These are phyloP conservation scores for Hetaerina titia DNA, from an alignment of 2,888 invertebrate species.

Conservation along the genomic window DNA sequence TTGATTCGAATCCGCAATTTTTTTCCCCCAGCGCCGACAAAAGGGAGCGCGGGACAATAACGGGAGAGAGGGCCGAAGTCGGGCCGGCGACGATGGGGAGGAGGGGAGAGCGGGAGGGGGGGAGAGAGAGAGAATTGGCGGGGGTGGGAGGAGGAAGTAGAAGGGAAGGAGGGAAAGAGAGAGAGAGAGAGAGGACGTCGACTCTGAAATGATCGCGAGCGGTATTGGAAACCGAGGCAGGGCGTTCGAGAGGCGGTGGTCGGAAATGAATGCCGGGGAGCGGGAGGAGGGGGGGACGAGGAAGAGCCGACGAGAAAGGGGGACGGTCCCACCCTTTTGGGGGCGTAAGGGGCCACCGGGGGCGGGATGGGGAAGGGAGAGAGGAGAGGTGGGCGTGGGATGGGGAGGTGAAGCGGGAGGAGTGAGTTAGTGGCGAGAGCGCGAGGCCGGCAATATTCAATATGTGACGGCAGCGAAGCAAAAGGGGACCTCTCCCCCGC, in stretches of 20 bases:
- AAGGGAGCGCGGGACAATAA: conserved; percentile 10
- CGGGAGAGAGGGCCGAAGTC: background rate
- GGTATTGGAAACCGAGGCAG: conserved; percentile 11
- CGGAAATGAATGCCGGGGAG: background rate
- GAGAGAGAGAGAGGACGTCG: conserved; percentile 2
- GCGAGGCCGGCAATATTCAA: conserved; percentile 68
- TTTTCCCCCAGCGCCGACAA: background rate
- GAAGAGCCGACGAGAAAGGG: background rate
- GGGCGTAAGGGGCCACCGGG: background rate
- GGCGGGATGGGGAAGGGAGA: background rate
- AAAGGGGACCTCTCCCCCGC: conserved; percentile 69
- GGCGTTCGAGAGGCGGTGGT: background rate
- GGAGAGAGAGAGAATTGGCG: background rate
- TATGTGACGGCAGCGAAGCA: conserved; percentile 69
- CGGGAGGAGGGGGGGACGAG: background rate
- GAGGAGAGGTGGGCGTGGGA: background rate
- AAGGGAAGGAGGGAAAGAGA: background rate
- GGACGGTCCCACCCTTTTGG: background rate
- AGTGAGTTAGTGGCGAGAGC: conserved; percentile 71
- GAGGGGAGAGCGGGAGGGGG: background rate
- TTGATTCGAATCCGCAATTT: background rate
- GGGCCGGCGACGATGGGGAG: background rate
- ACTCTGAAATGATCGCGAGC: conserved; percentile 4
- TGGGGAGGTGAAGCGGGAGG: conserved; percentile 68
- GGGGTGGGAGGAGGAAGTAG: background rate